phyloP scores from a whole-genome alignment of 2,797 vertebrate genomes.

The Urosaurus nigricauda region DNA sequence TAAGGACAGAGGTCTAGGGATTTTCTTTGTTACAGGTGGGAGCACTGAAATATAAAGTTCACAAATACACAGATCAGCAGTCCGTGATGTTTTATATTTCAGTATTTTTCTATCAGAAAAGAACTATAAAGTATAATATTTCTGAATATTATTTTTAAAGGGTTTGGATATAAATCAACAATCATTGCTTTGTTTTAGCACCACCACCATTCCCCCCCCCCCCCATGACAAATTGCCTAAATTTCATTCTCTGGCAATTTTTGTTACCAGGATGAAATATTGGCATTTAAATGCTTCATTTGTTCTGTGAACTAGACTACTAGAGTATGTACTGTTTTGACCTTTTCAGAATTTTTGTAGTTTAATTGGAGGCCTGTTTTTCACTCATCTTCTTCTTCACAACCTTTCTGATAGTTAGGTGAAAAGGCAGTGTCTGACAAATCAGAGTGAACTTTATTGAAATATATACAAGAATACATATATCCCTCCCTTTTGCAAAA shows the following conservation, averaged over 20 bases:
- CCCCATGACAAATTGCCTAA: constrained; percentile 29
- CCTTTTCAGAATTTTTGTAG: constrained; percentile 61
- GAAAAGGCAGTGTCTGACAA: constrained; percentile 50
- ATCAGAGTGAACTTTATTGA: constrained; percentile 14
- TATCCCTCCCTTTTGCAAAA: not conserved
- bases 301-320: constrained; percentile 51
- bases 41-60: not conserved
- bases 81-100: not conserved
- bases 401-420: constrained; percentile 51
- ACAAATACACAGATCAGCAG: not conserved
- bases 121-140: not conserved
- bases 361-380: constrained; percentile 61
- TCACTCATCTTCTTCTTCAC: constrained; percentile 41
- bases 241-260: constrained; percentile 18
- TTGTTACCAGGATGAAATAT: constrained; percentile 44
- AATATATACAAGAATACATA: constrained; percentile 30
- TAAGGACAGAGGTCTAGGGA: not conserved
- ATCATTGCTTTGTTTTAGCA: not conserved
- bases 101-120: constrained; percentile 1
- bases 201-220: too few relatives aligned
- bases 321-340: constrained; percentile 57
- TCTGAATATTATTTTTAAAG: not conserved
- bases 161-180: not conserved
- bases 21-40: not conserved
- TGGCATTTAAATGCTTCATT: constrained; percentile 55